These are phyloP conservation scores for Malurus melanocephalus DNA, from an alignment of 2,113 vertebrate species.

Conservation along the genomic window DNA sequence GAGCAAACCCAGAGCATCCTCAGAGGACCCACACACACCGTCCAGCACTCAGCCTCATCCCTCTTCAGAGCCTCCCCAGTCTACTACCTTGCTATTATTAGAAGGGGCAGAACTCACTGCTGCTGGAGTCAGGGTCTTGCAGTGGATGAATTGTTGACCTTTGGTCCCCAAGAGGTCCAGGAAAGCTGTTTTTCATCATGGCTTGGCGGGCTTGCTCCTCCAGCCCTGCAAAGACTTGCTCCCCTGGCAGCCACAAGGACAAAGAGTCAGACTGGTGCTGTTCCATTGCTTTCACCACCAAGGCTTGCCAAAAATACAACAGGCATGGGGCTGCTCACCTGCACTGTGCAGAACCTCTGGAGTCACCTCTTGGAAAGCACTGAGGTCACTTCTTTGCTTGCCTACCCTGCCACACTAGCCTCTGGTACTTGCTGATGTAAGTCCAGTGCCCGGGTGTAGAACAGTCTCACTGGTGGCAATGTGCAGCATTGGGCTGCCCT, in stretches of 20 bases:
- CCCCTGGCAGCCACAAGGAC: constrained; percentile 76
- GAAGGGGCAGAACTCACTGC: constrained; percentile 75
- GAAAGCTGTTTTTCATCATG: constrained; percentile 77
- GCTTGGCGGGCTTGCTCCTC: constrained; percentile 80
- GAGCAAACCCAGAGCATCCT: neutral
- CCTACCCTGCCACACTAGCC: neutral
- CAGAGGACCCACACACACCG: neutral
- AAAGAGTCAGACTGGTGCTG: constrained; percentile 18
- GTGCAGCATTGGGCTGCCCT: neutral
- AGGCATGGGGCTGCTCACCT: constrained; percentile 48
- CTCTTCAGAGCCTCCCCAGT: constrained; percentile 23
- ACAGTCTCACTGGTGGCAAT: neutral
- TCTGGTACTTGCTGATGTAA: neutral
- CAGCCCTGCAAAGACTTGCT: constrained; percentile 81
- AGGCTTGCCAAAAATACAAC: constrained; percentile 1
- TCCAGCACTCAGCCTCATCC: neutral
- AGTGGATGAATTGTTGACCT: constrained; percentile 59
- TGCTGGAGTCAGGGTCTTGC: constrained; percentile 74
- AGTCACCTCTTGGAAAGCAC: neutral
- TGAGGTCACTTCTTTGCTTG: neutral
- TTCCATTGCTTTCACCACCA: neutral
- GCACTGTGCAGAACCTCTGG: constrained; percentile 23
- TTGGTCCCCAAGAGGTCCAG: constrained; percentile 71
- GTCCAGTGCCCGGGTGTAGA: neutral
- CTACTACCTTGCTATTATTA: constrained; percentile 57